These are phyloP conservation scores for Apamea crenata DNA, from an alignment of 2,888 invertebrate species.

Conservation along the genomic window DNA sequence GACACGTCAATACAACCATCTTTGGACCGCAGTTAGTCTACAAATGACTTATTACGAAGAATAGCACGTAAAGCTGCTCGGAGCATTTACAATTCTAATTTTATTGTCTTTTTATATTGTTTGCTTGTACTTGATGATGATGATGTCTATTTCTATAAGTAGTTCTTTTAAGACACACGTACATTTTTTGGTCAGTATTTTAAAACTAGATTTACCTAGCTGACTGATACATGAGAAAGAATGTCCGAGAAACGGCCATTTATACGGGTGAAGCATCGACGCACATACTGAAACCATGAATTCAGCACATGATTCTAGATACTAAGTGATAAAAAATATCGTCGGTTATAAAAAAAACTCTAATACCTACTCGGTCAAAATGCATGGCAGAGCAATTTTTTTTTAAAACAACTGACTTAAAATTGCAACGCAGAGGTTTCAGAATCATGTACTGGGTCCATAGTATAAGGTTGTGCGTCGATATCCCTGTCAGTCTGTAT, in stretches of 20 bases:
- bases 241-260: not conserved
- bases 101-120: constrained; percentile 10
- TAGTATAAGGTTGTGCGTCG: too few species aligned
- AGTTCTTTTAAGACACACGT: not conserved
- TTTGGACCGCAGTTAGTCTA: not conserved
- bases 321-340: too few species aligned
- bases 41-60: constrained; percentile 20
- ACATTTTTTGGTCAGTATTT: not conserved
- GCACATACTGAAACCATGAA: too few species aligned
- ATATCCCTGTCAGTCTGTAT: too few species aligned
- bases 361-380: too few species aligned
- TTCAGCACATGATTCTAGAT: too few species aligned
- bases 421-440: too few species aligned
- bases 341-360: too few species aligned
- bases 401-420: too few species aligned
- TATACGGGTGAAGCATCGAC: too few species aligned
- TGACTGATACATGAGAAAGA: not conserved
- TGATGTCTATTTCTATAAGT: not conserved
- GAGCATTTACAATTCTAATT: constrained; percentile 27
- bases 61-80: not conserved
- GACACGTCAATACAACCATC: not conserved
- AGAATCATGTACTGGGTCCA: too few species aligned
- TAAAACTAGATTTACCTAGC: not conserved
- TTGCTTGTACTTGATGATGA: constrained; percentile 41
- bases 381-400: too few species aligned